A percentile compares a stretch with the other conserved stretches of the same genome.
phyloP scores from a whole-genome alignment of 2,797 vertebrate genomes.

The Eulemur mongoz region DNA sequence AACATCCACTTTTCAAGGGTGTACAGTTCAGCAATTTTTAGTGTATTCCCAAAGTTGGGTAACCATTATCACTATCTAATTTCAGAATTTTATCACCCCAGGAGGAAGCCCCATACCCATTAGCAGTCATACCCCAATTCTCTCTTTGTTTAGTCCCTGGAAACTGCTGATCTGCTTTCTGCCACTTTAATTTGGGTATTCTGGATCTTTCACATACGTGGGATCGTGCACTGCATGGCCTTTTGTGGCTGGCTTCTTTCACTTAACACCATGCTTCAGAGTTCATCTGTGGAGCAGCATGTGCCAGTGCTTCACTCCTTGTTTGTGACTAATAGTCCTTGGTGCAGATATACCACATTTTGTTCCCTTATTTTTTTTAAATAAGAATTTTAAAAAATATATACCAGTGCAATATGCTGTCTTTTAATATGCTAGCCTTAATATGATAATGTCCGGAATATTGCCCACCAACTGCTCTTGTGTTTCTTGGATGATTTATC shows the following conservation, averaged over 20 bases:
- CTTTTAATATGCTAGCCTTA: background rate
- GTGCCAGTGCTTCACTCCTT: background rate
- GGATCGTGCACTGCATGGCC: rapidly evolving
- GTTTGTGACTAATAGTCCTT: background rate
- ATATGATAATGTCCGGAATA: rapidly evolving
- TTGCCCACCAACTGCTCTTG: rapidly evolving
- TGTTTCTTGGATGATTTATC: background rate
- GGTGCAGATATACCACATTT: background rate
- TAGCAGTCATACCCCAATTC: background rate
- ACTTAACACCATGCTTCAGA: background rate
- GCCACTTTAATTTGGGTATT: background rate
- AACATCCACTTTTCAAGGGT: background rate
- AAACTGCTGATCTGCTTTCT: background rate
- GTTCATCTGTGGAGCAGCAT: rapidly evolving
- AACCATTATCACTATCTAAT: background rate
- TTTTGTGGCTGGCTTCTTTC: background rate
- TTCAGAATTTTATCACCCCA: background rate
- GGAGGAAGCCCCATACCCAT: background rate
- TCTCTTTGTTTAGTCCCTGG: background rate
- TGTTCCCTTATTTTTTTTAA: background rate
- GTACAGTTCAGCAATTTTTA: no score
- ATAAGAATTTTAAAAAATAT: background rate
- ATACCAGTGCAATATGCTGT: no score
- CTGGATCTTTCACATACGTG: background rate
- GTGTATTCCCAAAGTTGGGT: no score